A percentile compares a stretch with the other conserved stretches of the same genome.
Conservation (phyloP, 2,113 vertebrate genomes). For the Takifugu flavidus region DNA sequence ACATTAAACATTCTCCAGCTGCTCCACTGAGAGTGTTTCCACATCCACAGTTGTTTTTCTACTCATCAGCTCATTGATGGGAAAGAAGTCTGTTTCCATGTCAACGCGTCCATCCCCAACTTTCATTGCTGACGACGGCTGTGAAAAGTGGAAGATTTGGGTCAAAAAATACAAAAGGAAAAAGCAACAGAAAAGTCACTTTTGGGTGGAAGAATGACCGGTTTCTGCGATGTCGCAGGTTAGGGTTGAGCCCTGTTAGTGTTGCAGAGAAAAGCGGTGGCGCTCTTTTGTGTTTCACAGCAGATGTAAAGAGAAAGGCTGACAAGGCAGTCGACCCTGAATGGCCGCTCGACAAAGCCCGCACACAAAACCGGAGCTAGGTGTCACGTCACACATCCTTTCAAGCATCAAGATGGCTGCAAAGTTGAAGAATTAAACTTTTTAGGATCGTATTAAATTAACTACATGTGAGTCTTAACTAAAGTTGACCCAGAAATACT, state of each 20-base stretch:
- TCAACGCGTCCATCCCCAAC: constrained; percentile 35
- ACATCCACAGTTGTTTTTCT: constrained; percentile 15
- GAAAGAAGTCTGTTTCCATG: constrained; percentile 33
- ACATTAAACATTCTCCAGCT: constrained; percentile 35
- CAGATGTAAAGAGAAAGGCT: constrained; percentile 63
- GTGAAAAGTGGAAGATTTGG: constrained; percentile 17
- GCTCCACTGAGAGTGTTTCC: constrained; percentile 2
- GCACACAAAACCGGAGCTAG: constrained; percentile 19
- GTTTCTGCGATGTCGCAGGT: constrained; percentile 20
- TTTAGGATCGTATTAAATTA: too few relatives aligned
- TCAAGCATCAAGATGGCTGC: constrained; percentile 15
- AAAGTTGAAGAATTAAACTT: too few relatives aligned
- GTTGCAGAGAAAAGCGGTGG: constrained; percentile 43
- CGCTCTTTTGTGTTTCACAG: constrained; percentile 55
- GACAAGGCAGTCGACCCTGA: constrained; percentile 61
- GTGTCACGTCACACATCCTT: constrained; percentile 8
- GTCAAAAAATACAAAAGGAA: constrained; percentile 4
- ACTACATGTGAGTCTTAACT: too few relatives aligned
- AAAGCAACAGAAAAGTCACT: constrained; percentile 27
- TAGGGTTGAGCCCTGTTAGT: constrained; percentile 35
- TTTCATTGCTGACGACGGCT: constrained; percentile 19
- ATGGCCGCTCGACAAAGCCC: constrained; percentile 51
- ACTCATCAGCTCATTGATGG: constrained; percentile 34
- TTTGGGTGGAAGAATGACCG: constrained; percentile 15
- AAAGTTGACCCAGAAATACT: too few relatives aligned